Evolutionary conservation across 1,140 invertebrate species (phyloP), one percentile per base, ranked within the genome.

Genomic region (Atopsyche davidsoni): DNA sequence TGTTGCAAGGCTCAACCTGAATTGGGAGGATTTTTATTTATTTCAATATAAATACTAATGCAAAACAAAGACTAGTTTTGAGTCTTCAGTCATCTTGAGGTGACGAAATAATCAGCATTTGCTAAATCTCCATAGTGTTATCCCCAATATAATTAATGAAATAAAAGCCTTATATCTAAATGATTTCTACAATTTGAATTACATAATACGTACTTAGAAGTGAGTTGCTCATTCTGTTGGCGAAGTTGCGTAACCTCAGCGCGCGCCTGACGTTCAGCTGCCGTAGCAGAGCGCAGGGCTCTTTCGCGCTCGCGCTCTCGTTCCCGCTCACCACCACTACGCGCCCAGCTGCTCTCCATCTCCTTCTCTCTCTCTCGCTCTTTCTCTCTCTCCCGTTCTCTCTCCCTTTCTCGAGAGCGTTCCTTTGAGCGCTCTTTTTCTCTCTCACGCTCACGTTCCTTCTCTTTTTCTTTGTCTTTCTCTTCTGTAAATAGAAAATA

Each of bases 151-250:
- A n/a, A n/a, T n/a, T n/a, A n/a, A n/a, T n/a, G n/a, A n/a, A n/a
- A n/a, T n/a, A n/a, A n/a, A n/a, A n/a, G n/a, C n/a, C n/a, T n/a
- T n/a, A n/a, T n/a, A n/a, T n/a, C n/a, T n/a, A n/a, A n/a, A n/a
- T n/a, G n/a, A n/a, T n/a, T n/a, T n/a, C n/a, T n/a, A n/a, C n/a
- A n/a, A n/a, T n/a, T n/a, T n/a, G n/a, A n/a, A n/a, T n/a, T n/a
- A n/a, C n/a, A n/a, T n/a, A n/a, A n/a, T 31, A 9, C n/a, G n/a
- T 31, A 85, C 83, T 86, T 87, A 62, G 79, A 80, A 65, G 90
- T 87, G 57, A 91, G 70, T 63, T 82, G 81, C 64, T 89, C 87
- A 65, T 92, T 85, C 63, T 91, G 86, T 61, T 88, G 82, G 57
- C 89, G 84, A 35, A 91, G 73, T 58, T 86, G 80, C 51, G 81